Evolutionary conservation across 2,113 vertebrate genomes (phyloP), one percentile per base, ranked within the genome.

Genomic region (Coturnix japonica): DNA sequence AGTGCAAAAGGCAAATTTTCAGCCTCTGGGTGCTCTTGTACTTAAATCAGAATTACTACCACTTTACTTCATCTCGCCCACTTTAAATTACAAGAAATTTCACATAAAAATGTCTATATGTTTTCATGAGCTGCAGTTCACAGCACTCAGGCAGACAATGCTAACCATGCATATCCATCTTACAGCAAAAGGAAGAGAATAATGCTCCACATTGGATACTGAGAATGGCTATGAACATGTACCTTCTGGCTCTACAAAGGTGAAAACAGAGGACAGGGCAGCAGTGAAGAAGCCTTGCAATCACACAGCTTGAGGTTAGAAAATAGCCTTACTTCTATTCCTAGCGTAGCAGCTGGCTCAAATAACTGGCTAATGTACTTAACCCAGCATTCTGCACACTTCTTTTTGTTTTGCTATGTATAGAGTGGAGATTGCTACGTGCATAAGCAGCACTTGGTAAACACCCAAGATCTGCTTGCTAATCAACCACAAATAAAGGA

Each of bases 331-430:
- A 82, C 54, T 41, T 73, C 78, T 95, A 94, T 82, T 94, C 87
- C 64, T 73, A 76, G 81, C 37, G 30, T 1, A 74, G 87, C 81
- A 92, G 87, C 54, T 96, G 87, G 84, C 74, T 75, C 66, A 72
- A 85, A 44, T 61, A 76, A 71, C 78, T 73, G 43, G 67, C 69
- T 91, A 85, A 95, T 95, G 92, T 64, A 87, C 72, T 94, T 89
- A 95, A 73, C 63, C 31, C 63, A 53, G 26, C 51, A 39, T 44
- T 63, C 76, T 35, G 49, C 66, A 79, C 64, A 66, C 25, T 39
- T 16, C 37, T 16, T 25, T 60, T 37, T 61, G 23, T 85, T 70
- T 49, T 26, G 87, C 31, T 85, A 63, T 77, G 76, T 61, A 80
- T 30, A 80, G 79, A 66, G 79, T 70, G 28, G 49, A 91, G 92